Conservation (phyloP, 1,140 invertebrate genomes). For the Matsumurasca onukii region DNA sequence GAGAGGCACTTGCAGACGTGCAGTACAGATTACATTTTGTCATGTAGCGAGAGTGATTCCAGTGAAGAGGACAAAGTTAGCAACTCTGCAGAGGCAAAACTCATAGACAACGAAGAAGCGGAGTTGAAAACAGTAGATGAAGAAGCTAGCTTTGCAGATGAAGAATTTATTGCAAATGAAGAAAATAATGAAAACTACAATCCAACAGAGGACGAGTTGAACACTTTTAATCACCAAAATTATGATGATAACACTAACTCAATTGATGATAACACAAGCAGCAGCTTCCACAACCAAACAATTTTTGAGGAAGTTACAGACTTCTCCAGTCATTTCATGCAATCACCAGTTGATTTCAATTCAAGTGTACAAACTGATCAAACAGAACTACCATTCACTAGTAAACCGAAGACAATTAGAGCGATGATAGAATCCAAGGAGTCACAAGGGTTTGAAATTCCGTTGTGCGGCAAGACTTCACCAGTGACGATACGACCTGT, state of each 20-base stretch:
- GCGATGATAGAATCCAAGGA: neutral
- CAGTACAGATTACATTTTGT: conserved; percentile 60
- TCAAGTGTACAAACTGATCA: too few species aligned
- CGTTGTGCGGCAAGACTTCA: neutral
- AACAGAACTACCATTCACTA: neutral
- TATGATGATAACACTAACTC: too few species aligned
- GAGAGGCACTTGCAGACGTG: conserved; percentile 79
- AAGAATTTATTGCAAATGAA: too few species aligned
- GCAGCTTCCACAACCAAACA: too few species aligned
- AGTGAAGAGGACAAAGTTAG: conserved; percentile 38
- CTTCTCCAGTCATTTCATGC: too few species aligned
- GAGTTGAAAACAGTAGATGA: neutral
- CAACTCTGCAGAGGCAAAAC: neutral
- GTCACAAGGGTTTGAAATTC: neutral
- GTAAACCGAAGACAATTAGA: neutral
- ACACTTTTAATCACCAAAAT: too few species aligned
- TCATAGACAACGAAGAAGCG: too few species aligned
- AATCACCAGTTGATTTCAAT: too few species aligned
- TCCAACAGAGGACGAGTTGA: too few species aligned
- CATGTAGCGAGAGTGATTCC: conserved; percentile 72
- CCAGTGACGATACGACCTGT: neutral
- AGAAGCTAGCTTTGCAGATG: neutral
- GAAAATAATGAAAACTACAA: too few species aligned
- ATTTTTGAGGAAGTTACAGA: too few species aligned
- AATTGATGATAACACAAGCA: too few species aligned